Evolutionary conservation across 1,140 invertebrate genomes (phyloP).

Genomic region (Coelopa frigida): DNA sequence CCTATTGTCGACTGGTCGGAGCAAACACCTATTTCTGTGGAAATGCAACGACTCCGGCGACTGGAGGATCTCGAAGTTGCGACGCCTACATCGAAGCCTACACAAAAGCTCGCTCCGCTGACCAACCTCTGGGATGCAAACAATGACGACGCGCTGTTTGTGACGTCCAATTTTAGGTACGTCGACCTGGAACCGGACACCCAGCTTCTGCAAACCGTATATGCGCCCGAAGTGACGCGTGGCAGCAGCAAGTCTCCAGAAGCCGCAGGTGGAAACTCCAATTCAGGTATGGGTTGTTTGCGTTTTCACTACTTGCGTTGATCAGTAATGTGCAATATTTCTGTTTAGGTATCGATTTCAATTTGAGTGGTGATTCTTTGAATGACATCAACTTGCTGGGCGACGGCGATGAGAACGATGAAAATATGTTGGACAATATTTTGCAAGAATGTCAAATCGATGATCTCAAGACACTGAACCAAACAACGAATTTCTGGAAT

Average conservation of each 20-base stretch:
- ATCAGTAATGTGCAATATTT: background rate
- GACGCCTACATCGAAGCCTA: too few relatives aligned
- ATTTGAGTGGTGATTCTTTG: conserved; percentile 39
- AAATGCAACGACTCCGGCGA: conserved; percentile 42
- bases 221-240: conserved; percentile 24
- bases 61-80: conserved; percentile 6
- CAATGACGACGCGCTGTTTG: conserved; percentile 21
- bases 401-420: conserved; percentile 30
- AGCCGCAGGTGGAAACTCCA: conserved; percentile 18
- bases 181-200: conserved; percentile 37
- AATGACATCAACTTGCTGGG: conserved; percentile 39
- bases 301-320: too few relatives aligned
- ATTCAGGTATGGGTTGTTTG: conserved; percentile 24
- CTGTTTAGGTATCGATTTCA: conserved; percentile 25
- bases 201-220: conserved; percentile 33
- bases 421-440: conserved; percentile 43
- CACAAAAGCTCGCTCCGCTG: too few relatives aligned
- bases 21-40: conserved; percentile 52
- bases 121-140: conserved; percentile 9
- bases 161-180: conserved; percentile 36
- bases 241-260: conserved; percentile 30
- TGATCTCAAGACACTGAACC: conserved; percentile 38
- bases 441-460: conserved; percentile 41
- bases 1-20: conserved; percentile 46
- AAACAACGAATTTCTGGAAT: conserved; percentile 42